Conservation (phyloP, 64 coral and sea anemone genomes). For the Porites australiensis region DNA sequence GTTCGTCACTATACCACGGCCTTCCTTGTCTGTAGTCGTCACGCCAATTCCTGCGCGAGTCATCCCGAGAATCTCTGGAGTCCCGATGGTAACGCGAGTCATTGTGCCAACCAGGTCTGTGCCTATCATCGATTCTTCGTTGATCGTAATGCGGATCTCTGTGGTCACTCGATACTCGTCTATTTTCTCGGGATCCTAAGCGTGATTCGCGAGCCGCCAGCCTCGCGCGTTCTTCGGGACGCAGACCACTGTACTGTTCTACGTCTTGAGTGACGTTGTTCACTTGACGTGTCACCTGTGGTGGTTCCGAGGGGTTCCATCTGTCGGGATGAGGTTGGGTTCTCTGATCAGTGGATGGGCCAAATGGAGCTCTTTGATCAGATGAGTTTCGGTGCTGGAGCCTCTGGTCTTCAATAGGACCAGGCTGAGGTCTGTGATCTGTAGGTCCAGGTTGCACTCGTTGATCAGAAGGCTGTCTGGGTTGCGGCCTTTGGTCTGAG, state of each 20-base stretch:
- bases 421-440: not conserved
- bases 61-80: not conserved
- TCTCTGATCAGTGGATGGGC: no score
- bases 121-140: not conserved
- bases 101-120: not conserved
- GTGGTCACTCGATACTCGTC: conserved; percentile 1
- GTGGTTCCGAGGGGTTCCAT: conserved; percentile 15
- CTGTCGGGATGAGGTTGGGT: not conserved
- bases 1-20: conserved; percentile 21
- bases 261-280: not conserved
- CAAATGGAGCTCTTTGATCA: no score
- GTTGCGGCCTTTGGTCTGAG: not conserved
- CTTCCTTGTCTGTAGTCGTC: conserved; percentile 23
- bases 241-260: conserved; percentile 18
- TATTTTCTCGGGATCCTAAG: conserved; percentile 16
- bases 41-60: conserved; percentile 16
- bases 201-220: conserved; percentile 42
- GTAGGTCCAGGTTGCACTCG: not conserved
- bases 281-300: conserved; percentile 26
- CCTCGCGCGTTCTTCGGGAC: conserved; percentile 41
- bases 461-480: not conserved
- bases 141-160: conserved; percentile 2
- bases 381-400: no score
- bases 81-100: conserved; percentile 17
- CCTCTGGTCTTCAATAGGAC: no score